Evolutionary conservation across 2,888 invertebrate genomes (phyloP), one percentile per base, ranked within the genome.

Genomic region (Caenorhabditis sp.): DNA sequence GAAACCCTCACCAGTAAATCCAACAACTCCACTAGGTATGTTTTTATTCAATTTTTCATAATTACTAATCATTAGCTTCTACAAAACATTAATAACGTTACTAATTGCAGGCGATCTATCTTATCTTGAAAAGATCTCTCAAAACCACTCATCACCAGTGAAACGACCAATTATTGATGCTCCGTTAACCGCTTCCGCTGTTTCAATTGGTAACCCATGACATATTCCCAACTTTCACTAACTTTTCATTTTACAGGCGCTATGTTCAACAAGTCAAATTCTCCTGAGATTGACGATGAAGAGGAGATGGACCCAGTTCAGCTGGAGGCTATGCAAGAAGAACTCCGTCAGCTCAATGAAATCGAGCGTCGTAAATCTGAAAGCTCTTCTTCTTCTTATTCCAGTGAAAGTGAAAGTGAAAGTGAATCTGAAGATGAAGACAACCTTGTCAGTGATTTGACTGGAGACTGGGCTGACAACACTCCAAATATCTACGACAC

Each of bases 21-120:
- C 85, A 6, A 61, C 81, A 32, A 79, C 82, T 44, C 84, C 85
- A 50, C 60, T 83, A 6, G 85, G 85, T 68, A 51, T 55, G 69
- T 56, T 6, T 6, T 37, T 20, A 24, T 44, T 8, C n/a, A 32
- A 11, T 18, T 24, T 40, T 26, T 15, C 6, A 11, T 20, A 18
- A 2, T n/a, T 28, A 35, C 35, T 3, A 18, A 20, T 37, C 28
- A 28, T 26, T 20, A 5, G 47, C 37, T 40, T 32, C 32, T n/a
- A 18, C 35, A 47, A n/a, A 28, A 26, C 5, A 2, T 40, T 26
- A 58, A 18, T 53, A 22, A 4, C 9, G 32, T 32, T 44, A 24
- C 47, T 56, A 65, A 69, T 61, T 79, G 6, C 67, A 80, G 82
- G 77, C 15, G 84, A 84, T 44, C 44, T 84, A 2, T 80, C 84